Conservation (phyloP, 2,113 vertebrate species). For the Theristicus caerulescens region DNA sequence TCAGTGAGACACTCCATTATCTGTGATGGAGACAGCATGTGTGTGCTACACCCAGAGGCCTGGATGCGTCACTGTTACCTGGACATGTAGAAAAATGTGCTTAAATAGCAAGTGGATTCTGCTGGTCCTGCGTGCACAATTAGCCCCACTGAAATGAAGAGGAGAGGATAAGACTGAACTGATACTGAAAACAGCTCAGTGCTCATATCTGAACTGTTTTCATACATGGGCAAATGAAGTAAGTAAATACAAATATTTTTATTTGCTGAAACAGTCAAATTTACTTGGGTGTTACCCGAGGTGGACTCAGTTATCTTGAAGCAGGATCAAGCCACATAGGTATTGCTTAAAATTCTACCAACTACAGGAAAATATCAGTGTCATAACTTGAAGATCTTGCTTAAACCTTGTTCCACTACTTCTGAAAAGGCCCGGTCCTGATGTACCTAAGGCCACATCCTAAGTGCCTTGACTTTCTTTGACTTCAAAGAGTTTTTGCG, state of each 20-base stretch:
- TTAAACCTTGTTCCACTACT: not conserved
- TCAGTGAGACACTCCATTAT: constrained; percentile 21
- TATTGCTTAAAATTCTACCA: not conserved
- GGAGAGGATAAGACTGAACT: not conserved
- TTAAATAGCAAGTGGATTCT: not conserved
- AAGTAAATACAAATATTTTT: not conserved
- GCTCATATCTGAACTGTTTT: not conserved
- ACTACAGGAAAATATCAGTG: not conserved
- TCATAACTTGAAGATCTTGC: not conserved
- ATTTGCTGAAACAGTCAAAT: not conserved
- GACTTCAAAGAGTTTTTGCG: not conserved
- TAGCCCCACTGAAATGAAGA: not conserved
- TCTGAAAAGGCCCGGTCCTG: not conserved
- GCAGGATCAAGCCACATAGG: not conserved
- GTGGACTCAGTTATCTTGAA: not conserved
- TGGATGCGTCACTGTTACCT: constrained; percentile 29
- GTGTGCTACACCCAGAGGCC: constrained; percentile 16
- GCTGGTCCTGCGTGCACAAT: not conserved
- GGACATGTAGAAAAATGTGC: not conserved
- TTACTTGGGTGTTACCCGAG: not conserved
- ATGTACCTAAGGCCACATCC: not conserved
- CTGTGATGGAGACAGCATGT: not conserved
- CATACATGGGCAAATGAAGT: not conserved
- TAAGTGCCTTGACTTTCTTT: not conserved
- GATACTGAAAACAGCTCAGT: not conserved